Percentiles rank a stretch among this genome's conserved stretches.
phyloP scores from a whole-genome alignment of 2,113 vertebrate genomes.

The Sylvietta virens region DNA sequence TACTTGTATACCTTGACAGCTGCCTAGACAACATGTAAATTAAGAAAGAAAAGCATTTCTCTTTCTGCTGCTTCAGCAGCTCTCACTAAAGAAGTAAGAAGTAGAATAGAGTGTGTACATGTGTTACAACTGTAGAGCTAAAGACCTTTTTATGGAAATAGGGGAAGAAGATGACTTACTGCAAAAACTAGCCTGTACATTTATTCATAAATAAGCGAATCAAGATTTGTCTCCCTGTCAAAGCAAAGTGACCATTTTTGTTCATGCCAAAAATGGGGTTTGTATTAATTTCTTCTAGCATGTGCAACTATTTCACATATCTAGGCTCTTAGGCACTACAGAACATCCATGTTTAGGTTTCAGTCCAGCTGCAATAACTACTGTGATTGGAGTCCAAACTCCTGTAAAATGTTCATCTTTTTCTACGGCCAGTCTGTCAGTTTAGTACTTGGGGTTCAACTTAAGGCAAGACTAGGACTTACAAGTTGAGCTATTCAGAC shows the following conservation, averaged over 20 bases:
- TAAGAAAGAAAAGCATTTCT: background rate
- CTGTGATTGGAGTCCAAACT: background rate
- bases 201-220: background rate
- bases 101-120: background rate
- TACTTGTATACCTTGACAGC: fast-evolving
- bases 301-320: background rate
- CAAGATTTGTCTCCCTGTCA: background rate
- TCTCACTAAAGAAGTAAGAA: background rate
- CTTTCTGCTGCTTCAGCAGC: background rate
- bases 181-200: background rate
- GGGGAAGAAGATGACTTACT: background rate
- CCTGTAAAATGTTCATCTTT: background rate
- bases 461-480: background rate
- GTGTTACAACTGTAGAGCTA: background rate
- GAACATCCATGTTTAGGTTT: background rate
- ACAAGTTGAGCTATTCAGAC: background rate
- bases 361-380: background rate
- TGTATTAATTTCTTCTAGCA: background rate
- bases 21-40: background rate
- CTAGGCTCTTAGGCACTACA: background rate
- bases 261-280: background rate
- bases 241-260: background rate
- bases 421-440: background rate
- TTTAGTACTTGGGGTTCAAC: background rate
- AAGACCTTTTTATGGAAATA: background rate